These are phyloP conservation scores for Pelecanus crispus DNA, from an alignment of 2,113 vertebrate species.

Conservation along the genomic window DNA sequence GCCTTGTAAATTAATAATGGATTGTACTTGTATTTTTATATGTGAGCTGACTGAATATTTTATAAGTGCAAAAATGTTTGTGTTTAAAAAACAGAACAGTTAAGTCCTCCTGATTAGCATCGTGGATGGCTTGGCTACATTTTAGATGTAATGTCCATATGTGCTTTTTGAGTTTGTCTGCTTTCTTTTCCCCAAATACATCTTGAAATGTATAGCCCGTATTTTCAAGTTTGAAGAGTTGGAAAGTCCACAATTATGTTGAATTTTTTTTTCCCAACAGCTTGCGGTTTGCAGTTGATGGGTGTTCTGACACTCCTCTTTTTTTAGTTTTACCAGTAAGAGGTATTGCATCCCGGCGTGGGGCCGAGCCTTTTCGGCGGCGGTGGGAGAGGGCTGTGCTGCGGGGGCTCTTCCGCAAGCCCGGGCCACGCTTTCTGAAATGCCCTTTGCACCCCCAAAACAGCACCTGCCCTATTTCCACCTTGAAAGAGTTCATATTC, in stretches of 20 bases:
- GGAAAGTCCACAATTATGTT: neutral
- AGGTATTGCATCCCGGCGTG: fast-evolving
- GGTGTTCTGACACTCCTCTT: neutral
- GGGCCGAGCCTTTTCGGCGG: fast-evolving
- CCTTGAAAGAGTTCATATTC: neutral
- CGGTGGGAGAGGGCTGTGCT: neutral
- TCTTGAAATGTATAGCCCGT: neutral
- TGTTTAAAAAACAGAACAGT: neutral
- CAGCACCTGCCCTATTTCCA: neutral
- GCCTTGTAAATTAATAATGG: conserved; percentile 53
- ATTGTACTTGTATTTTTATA: neutral
- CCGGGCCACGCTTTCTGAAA: fast-evolving
- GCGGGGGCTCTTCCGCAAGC: neutral
- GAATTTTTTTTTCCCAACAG: neutral
- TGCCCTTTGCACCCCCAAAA: neutral
- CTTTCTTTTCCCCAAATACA: neutral
- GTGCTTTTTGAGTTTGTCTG: neutral
- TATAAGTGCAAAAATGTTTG: conserved; percentile 39
- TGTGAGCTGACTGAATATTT: conserved; percentile 46
- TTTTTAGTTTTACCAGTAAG: neutral
- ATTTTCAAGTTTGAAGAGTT: neutral
- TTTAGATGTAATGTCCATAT: neutral
- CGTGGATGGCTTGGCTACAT: neutral
- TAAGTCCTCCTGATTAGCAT: neutral
- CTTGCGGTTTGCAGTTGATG: neutral